phyloP scores from a whole-genome alignment of 1,140 invertebrate genomes.

The Heliconius himera region DNA sequence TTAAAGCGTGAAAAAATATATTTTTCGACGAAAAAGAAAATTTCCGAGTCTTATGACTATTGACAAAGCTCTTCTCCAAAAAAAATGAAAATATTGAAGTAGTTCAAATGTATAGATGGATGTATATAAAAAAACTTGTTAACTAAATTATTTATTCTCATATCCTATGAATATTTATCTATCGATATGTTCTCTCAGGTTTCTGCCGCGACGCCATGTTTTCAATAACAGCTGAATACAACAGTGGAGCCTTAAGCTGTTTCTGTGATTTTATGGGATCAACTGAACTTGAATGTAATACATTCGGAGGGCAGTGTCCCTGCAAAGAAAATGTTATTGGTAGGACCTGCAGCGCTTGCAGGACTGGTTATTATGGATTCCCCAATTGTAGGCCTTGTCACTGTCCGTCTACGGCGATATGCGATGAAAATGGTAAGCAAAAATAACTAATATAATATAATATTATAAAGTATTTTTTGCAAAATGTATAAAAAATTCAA shows the following conservation, averaged over 20 bases:
- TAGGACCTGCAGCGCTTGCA: constrained; percentile 93
- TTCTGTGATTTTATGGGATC: constrained; percentile 95
- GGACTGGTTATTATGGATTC: constrained; percentile 96
- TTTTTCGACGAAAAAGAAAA: too few species aligned
- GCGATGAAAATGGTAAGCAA: constrained; percentile 84
- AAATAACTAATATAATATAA: not conserved
- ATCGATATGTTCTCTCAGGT: constrained; percentile 72
- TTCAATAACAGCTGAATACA: constrained; percentile 96
- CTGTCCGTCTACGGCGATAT: constrained; percentile 91
- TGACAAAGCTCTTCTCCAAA: too few species aligned
- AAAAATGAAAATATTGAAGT: too few species aligned
- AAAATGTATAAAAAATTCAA: too few species aligned
- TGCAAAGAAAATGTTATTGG: constrained; percentile 97
- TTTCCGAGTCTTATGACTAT: too few species aligned
- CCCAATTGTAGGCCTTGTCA: constrained; percentile 95
- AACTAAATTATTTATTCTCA: too few species aligned
- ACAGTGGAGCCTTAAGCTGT: constrained; percentile 94
- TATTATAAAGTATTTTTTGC: too few species aligned
- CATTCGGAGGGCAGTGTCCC: constrained; percentile 97
- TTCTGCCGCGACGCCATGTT: constrained; percentile 96
- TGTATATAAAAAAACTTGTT: too few species aligned
- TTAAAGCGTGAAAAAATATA: too few species aligned
- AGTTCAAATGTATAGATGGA: too few species aligned
- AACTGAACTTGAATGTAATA: constrained; percentile 92
- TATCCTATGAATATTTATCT: too few species aligned